Evolutionary conservation across 2,888 invertebrate species (phyloP), one percentile per base, ranked within the genome.

Genomic region (Dasysyrphus albostriatus): DNA sequence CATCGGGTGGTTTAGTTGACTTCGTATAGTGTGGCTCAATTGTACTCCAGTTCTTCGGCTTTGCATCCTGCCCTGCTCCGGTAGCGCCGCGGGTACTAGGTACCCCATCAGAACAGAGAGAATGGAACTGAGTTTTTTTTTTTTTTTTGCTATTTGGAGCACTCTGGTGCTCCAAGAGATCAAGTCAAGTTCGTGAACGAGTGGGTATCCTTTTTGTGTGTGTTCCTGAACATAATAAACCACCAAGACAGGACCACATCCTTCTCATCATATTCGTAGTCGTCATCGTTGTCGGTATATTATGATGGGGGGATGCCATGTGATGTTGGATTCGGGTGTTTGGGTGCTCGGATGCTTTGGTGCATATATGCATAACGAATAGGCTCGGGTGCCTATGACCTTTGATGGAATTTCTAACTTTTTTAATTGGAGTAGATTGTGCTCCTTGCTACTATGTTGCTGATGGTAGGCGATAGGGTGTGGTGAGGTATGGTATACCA

Each of bases 201-300:
- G 87, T 74, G 82, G 74, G 76, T 83, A 83, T 82, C 77, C 87
- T 73, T 82, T 77, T 75, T 81, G 76, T 85, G 70, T 81, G 63
- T 82, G 81, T 85, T 85, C 81, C 84, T 85, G 76, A 81, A 82
- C 82, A 81, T 87, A 82, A 87, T 82, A 73, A 87, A 87, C 87
- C 87, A 87, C 87, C 75, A 87, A 87, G 87, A 79, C 83, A 87
- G 87, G 83, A 87, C 87, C 87, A 87, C 87, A 87, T 87, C 87
- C 82, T 87, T 87, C 87, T 87, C 82, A 70, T 82, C 58, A 65
- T 70, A 56, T 59, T 69, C 32, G 24, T 70, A 49, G 47, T 65
- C 65, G n/a, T 76, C 56, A 54, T 79, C 83, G 47, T 77, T 67
- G 42, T 67, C 39, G 63, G 51, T 44, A 39, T 44, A 32, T 49